These are phyloP conservation scores for Psix sp. DNA, from an alignment of 1,140 invertebrate genomes.

Conservation along the genomic window DNA sequence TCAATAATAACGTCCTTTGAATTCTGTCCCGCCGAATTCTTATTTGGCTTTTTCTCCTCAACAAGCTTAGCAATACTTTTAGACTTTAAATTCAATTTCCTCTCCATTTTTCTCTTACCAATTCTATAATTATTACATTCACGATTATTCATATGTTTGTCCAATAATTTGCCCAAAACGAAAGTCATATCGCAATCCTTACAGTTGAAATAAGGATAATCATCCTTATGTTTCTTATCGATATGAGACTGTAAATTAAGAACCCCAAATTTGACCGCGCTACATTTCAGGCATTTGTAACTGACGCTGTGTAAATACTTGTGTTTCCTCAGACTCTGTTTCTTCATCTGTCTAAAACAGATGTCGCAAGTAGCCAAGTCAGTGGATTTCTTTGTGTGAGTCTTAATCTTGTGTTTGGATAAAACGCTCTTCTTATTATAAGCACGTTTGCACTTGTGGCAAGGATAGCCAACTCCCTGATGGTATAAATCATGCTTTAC, in stretches of 20 bases:
- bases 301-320: conserved; percentile 16
- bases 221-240: conserved; percentile 18
- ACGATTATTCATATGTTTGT: conserved; percentile 19
- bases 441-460: conserved; percentile 67
- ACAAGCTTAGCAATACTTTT: background rate
- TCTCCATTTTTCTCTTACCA: background rate
- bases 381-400: background rate
- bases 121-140: conserved; percentile 25
- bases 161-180: conserved; percentile 18
- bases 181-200: conserved; percentile 34
- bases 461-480: conserved; percentile 67
- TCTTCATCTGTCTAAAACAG: conserved; percentile 10
- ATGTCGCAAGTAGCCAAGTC: conserved; percentile 11
- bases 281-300: conserved; percentile 23
- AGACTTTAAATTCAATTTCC: background rate
- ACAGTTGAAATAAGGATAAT: conserved; percentile 47
- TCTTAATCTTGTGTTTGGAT: conserved; percentile 31
- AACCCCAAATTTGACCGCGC: background rate
- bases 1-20: no score
- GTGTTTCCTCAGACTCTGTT: conserved; percentile 15
- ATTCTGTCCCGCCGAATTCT: no score
- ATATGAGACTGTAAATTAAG: conserved; percentile 33
- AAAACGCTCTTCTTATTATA: conserved; percentile 40
- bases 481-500: conserved; percentile 66
- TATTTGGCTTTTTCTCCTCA: background rate